Evolutionary conservation across 2,113 vertebrate species (phyloP), one percentile per base, ranked within the genome.

Genomic region (Bostrychus sinensis): DNA sequence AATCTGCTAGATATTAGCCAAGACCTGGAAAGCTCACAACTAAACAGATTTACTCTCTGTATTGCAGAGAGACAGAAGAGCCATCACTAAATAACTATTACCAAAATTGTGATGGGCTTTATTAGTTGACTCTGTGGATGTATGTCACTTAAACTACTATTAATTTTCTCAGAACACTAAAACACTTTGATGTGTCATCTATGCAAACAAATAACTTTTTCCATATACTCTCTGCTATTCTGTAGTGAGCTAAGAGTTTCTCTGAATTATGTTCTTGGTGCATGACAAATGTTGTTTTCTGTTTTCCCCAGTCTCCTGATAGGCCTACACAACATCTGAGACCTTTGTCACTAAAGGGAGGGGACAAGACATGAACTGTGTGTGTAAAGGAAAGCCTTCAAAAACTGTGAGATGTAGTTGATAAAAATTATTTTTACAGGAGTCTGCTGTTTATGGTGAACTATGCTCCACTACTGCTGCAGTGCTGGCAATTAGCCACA

Each of bases 1-100:
- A 70, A 70, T 48, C 13, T 72, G 58, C 62, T 75, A 75, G n/a
- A 64, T 78, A 74, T 56, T 72, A 76, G 62, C 30, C 19, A 48
- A 60, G 34, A 67, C 56, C 53, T 75, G 54, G 38, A 59, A 16
- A 46, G 62, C 22, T 34, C 42, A 50, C 61, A 70, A 67, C 64
- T 46, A 66, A 70, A 73, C 54, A 75, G 56, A 76, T 61, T 42
- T 54, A 19, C 37, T 59, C 70, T 71, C 38, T 19, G 9, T 36
- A 57, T 55, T 64, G 67, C 64, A 37, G 22, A 16, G 37, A 50
- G 41, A 22, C 7, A 14, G 3, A 30, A 5, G 20, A 16, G 1
- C 36, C 48, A 55, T n/a, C n/a, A n/a, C n/a, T n/a, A n/a, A n/a
- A n/a, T n/a, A n/a, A n/a, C n/a, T n/a, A n/a, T n/a, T n/a, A n/a